Conservation (phyloP, 1,140 invertebrate species). For the Lasioglossum baleicum region DNA sequence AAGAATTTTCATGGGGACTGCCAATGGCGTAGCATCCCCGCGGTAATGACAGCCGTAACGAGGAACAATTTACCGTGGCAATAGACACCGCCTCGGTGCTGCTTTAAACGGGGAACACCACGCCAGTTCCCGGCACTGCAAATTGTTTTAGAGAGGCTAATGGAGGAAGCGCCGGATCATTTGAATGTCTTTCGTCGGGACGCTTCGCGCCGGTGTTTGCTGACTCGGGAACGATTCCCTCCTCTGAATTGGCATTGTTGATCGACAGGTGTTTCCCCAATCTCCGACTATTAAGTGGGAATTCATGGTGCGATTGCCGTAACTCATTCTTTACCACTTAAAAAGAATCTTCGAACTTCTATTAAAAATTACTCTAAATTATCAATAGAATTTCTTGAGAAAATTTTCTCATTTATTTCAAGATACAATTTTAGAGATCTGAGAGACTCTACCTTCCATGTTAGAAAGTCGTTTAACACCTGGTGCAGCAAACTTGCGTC, state of each 20-base stretch:
- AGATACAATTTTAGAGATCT: no score
- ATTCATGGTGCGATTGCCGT: not conserved
- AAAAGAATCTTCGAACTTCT: no score
- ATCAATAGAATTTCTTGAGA: no score
- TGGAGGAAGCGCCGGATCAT: slow-evolving; percentile 3
- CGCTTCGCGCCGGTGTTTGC: not conserved
- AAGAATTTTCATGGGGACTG: no score
- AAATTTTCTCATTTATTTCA: no score
- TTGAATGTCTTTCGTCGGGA: slow-evolving; percentile 1
- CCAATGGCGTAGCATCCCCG: slow-evolving; percentile 22
- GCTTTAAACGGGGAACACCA: not conserved
- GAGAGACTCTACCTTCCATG: no score
- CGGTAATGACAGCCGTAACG: slow-evolving; percentile 42
- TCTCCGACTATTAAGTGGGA: not conserved
- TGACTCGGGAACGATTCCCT: not conserved
- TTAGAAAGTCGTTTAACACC: no score
- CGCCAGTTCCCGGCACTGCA: slow-evolving; percentile 13
- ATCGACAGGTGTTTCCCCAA: not conserved
- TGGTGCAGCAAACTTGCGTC: no score
- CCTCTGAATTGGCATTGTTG: not conserved
- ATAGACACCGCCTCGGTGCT: slow-evolving; percentile 13
- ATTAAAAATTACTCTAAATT: no score
- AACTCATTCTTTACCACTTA: no score
- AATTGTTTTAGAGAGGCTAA: slow-evolving; percentile 42
- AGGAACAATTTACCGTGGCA: slow-evolving; percentile 34